These are phyloP conservation scores for Chaetura pelagica DNA, from an alignment of 2,113 vertebrate genomes.

Conservation along the genomic window DNA sequence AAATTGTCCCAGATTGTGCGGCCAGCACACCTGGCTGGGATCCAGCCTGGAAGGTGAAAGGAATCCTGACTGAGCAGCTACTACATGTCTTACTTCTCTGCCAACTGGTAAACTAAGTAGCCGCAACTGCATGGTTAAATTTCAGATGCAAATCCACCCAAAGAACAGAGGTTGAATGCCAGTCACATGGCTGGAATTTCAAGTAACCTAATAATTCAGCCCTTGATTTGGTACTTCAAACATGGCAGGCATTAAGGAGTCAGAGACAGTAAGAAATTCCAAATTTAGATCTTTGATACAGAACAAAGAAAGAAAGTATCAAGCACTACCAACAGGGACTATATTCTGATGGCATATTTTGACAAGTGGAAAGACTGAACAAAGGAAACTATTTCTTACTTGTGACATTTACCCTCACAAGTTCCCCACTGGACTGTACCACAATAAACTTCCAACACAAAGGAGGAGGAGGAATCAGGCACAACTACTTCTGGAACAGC, in stretches of 20 bases:
- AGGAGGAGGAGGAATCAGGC: neutral
- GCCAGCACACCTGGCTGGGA: neutral
- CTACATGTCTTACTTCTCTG: neutral
- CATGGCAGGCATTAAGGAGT: neutral
- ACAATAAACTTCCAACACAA: neutral
- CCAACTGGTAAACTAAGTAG: neutral
- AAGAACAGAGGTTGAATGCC: neutral
- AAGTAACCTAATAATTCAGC: neutral
- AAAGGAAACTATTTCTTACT: neutral
- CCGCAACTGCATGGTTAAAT: neutral
- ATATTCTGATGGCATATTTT: neutral
- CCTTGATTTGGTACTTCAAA: neutral
- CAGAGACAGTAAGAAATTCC: neutral
- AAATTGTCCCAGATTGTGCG: neutral
- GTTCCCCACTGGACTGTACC: neutral
- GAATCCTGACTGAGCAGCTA: neutral
- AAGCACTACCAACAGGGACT: neutral
- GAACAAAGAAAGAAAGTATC: slow-evolving; percentile 9
- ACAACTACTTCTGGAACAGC: neutral
- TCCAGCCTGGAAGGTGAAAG: neutral
- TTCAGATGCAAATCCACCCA: slow-evolving; percentile 17
- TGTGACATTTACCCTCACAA: neutral
- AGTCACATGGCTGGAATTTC: slow-evolving; percentile 35
- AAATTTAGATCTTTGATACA: neutral
- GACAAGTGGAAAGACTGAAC: neutral